A percentile compares a stretch with the other conserved stretches of the same genome.
These are phyloP conservation scores for Papilio protenor DNA, from an alignment of 2,888 invertebrate species.

Conservation along the genomic window DNA sequence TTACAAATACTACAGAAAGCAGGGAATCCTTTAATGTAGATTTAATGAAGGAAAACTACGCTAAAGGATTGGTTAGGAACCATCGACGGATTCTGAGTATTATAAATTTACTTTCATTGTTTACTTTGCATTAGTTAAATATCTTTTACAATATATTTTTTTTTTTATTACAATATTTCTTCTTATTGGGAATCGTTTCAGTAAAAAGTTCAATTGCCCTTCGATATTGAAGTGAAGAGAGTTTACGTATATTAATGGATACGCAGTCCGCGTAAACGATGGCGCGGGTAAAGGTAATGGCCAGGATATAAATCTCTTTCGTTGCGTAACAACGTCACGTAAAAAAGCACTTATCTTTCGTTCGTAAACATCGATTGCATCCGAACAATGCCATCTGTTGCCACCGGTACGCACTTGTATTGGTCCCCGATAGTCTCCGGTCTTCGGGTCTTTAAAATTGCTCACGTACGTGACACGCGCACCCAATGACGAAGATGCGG, in stretches of 20 bases:
- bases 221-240: not conserved
- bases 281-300: slow-evolving; percentile 21
- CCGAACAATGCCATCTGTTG: slow-evolving; percentile 59
- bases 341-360: slow-evolving; percentile 37
- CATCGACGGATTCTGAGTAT: no score
- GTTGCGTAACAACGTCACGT: slow-evolving; percentile 33
- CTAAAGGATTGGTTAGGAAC: not conserved
- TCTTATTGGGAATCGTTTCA: not conserved
- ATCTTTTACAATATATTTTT: no score
- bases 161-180: no score
- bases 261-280: slow-evolving; percentile 3
- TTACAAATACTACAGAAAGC: not conserved
- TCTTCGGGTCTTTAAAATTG: slow-evolving; percentile 66
- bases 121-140: no score
- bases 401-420: slow-evolving; percentile 57
- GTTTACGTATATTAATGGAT: slow-evolving; percentile 10
- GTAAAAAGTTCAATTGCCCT: not conserved
- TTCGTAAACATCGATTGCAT: slow-evolving; percentile 42
- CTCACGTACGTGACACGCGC: slow-evolving; percentile 70
- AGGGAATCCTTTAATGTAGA: not conserved
- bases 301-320: slow-evolving; percentile 8
- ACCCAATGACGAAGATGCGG: slow-evolving; percentile 49
- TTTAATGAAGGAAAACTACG: not conserved
- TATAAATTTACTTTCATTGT: no score
- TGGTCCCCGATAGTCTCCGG: slow-evolving; percentile 46